Conservation (phyloP, 37 sponge, comb jelly and placozoan genomes). For the Oopsacas minuta region DNA sequence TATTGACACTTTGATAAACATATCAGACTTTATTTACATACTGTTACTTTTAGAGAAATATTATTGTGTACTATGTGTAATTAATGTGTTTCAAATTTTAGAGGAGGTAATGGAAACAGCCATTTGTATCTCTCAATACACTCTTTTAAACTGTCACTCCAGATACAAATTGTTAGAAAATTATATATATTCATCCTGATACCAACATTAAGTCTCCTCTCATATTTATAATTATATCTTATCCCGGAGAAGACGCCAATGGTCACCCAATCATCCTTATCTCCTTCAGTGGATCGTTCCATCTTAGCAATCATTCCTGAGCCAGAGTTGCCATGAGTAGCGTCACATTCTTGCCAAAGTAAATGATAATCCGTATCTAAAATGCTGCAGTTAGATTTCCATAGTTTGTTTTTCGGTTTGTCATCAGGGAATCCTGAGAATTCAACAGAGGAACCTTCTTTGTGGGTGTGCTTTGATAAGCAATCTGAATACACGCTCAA, state of each 20-base stretch:
- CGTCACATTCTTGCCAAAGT: constrained; percentile 64
- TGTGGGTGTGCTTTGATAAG: neutral
- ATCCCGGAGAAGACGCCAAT: neutral
- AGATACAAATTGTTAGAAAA: neutral
- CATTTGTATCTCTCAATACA: neutral
- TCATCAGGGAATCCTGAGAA: constrained; percentile 74
- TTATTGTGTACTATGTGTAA: no score
- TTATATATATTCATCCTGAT: constrained; percentile 1
- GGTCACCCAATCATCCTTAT: neutral
- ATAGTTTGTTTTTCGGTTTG: constrained; percentile 35
- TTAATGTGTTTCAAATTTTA: no score
- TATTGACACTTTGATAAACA: no score
- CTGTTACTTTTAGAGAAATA: no score
- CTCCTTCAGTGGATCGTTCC: neutral
- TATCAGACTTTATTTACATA: no score
- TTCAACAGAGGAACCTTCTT: constrained; percentile 31
- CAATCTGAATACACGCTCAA: constrained; percentile 41
- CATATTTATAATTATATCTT: neutral
- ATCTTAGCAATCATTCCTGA: constrained; percentile 43
- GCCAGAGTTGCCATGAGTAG: constrained; percentile 65
- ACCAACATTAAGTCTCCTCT: neutral
- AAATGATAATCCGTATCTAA: constrained; percentile 28
- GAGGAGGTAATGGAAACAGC: neutral
- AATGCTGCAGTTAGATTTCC: constrained; percentile 43
- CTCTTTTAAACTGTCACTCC: neutral